Evolutionary conservation across 2,888 invertebrate species (phyloP), one percentile per base, ranked within the genome.

Genomic region (Netelia melanura): DNA sequence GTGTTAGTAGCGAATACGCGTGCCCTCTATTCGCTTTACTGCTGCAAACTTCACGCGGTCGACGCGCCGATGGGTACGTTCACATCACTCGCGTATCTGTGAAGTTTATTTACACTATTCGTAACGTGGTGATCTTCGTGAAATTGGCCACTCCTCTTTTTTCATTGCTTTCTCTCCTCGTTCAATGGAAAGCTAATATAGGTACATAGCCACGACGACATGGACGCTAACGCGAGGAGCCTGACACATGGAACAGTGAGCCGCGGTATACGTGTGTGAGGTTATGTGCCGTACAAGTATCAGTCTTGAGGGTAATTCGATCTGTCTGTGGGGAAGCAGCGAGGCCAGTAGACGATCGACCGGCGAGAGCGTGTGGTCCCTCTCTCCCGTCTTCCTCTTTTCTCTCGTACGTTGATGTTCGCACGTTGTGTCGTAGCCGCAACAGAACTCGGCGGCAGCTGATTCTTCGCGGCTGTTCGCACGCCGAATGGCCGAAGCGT

Each of bases 251-350:
- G 30, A 30, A 30, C 30, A 30, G 21, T 21, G 21, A 30, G 3
- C 23, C 25, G 72, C 56, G 54, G 58, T 64, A 74, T 72, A 44
- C 58, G 44, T 21, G 23, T 43, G 23, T 9, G 30, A 44, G 23
- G 10, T 58, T 72, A 62, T 61, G 30, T 65, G 5, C 56, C 17
- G 64, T 70, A 77, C 68, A 67, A 64, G 65, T 71, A 84, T 72
- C 81, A 54, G 77, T 81, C 68, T 78, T 75, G 74, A 74, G 68
- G 62, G 84, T 84, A 84, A 84, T 84, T 77, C 77, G 81, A 84
- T 62, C 84, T 61, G 67, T 61, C 70, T 48, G 64, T 54, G 54
- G 81, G 76, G 23, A 56, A 25, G 25, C 81, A 58, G 80, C 56
- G 72, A 58, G 25, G 48, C 58, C 64, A 56, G 64, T 14, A 54